phyloP scores from a whole-genome alignment of 2,797 vertebrate species.

The Eulemur albifrons region DNA sequence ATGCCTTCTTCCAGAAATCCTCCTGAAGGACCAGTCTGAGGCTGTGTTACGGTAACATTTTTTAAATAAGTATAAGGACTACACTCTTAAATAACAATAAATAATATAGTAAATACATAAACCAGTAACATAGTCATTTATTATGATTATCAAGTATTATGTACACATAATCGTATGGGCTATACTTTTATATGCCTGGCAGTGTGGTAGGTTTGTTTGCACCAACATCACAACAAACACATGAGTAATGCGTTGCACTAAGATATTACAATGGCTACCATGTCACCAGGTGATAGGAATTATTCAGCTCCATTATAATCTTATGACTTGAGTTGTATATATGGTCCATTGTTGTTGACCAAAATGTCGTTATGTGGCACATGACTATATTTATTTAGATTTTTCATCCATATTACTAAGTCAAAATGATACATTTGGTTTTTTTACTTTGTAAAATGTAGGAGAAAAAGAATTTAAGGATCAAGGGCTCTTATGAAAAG shows the following conservation, averaged over 20 bases:
- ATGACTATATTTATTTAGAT: slow-evolving; percentile 29
- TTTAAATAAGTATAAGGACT: neutral
- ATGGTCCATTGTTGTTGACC: neutral
- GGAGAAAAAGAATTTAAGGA: neutral
- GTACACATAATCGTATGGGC: neutral
- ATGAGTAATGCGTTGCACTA: neutral
- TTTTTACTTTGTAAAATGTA: slow-evolving; percentile 25
- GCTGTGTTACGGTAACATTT: neutral
- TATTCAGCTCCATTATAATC: neutral
- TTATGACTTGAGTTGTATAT: neutral
- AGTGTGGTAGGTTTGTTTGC: neutral
- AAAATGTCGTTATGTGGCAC: neutral
- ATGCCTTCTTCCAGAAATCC: neutral
- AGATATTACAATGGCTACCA: neutral
- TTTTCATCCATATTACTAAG: slow-evolving; percentile 4
- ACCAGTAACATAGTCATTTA: neutral
- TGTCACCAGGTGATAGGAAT: too few species aligned
- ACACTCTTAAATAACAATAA: neutral
- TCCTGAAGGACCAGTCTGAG: neutral
- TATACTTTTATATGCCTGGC: neutral
- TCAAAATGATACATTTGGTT: slow-evolving; percentile 31
- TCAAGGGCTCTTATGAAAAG: slow-evolving; percentile 33
- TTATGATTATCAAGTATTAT: neutral
- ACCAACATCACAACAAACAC: neutral
- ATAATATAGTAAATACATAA: neutral